Evolutionary conservation across 2,113 vertebrate species (phyloP).

Genomic region (Apaloderma vittatum): DNA sequence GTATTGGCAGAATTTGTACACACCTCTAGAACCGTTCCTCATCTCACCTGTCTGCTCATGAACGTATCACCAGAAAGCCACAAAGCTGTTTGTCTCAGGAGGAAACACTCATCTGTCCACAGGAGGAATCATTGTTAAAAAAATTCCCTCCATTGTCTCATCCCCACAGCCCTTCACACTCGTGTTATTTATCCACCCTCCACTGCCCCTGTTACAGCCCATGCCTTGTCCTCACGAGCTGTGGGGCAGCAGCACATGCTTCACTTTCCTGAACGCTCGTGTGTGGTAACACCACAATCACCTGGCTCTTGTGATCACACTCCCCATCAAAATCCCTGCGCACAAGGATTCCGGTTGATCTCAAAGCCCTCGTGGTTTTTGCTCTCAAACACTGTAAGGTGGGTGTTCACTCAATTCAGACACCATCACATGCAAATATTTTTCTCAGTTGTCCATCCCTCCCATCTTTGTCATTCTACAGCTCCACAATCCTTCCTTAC

Average conservation of each 20-base stretch:
- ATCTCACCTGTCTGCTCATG: neutral
- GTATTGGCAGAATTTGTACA: neutral
- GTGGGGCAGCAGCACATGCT: neutral
- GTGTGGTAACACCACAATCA: neutral
- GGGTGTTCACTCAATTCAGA: neutral
- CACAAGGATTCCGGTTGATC: neutral
- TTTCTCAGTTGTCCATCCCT: neutral
- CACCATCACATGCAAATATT: too few species aligned
- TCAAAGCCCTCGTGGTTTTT: neutral
- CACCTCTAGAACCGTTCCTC: neutral
- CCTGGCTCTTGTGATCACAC: neutral
- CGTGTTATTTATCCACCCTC: too few species aligned
- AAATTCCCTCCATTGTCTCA: neutral
- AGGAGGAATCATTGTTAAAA: neutral
- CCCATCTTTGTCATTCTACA: neutral
- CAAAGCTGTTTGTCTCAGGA: neutral
- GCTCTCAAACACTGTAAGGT: rapidly evolving
- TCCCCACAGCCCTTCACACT: too few species aligned
- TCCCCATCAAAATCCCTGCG: neutral
- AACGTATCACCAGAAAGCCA: neutral
- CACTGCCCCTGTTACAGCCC: neutral
- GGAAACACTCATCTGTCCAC: neutral
- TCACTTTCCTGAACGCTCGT: neutral
- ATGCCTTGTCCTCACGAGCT: rapidly evolving
- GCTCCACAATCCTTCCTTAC: neutral